Percentiles rank a stretch among this genome's conserved stretches.
Conservation (phyloP, 2,797 vertebrate genomes). For the Myotis vivesi region DNA sequence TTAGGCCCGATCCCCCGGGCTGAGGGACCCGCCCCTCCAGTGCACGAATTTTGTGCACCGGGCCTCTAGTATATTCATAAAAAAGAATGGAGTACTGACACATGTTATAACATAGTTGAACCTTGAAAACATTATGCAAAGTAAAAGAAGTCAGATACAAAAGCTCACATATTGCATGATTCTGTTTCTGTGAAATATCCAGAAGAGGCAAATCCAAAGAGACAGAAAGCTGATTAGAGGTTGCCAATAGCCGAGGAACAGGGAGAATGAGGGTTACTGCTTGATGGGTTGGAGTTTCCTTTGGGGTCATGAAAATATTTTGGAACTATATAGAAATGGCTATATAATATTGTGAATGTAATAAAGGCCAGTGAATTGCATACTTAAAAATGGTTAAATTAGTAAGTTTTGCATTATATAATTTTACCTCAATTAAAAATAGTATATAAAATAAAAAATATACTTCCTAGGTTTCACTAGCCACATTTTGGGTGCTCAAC, state of each 20-base stretch:
- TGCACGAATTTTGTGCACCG: too few relatives aligned
- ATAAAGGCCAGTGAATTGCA: neutral
- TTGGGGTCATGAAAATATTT: neutral
- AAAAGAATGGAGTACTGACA: neutral
- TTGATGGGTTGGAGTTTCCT: neutral
- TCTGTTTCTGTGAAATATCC: neutral
- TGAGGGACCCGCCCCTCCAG: too few relatives aligned
- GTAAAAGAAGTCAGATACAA: neutral
- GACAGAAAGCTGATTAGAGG: neutral
- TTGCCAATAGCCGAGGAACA: neutral
- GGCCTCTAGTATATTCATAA: neutral
- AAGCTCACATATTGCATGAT: neutral
- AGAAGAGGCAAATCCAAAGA: neutral
- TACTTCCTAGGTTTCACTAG: neutral
- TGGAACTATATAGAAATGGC: neutral
- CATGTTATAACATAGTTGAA: neutral
- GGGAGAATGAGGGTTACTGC: neutral
- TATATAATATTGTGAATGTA: neutral
- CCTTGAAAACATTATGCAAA: neutral
- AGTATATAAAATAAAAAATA: neutral
- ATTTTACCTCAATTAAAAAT: conserved; percentile 32
- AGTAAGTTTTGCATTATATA: neutral
- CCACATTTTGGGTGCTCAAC: neutral
- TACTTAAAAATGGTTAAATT: neutral
- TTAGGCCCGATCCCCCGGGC: too few relatives aligned